Base-by-base conservation (phyloP, 2,888 invertebrate genomes). In the Pasiphila rectangulata region DNA sequence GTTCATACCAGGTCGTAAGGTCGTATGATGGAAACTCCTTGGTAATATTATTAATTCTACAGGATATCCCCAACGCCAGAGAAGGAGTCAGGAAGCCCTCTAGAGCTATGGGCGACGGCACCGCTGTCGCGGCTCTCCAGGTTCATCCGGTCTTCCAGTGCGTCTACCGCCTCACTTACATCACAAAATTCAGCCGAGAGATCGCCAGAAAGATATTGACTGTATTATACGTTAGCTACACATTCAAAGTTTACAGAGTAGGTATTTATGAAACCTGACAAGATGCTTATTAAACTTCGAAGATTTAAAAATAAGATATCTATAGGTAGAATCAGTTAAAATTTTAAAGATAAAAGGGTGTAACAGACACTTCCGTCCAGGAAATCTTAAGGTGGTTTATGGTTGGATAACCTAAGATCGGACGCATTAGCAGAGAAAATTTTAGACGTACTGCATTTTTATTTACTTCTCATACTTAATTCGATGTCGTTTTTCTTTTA, bases 31-130 rank as follows among this genome's bases (percentile, higher is more conserved):
- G n/a, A 4, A 20, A 20, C 7, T 4, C 1, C 7, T 20, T 4
- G 20, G 20, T 2, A 20, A 20, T 6, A 20, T 20, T 4, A 20
- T 4, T 20, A 20, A 9, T 42, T 46, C 57, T 50, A 1, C 61
- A 87, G 87, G 49, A 69, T 88, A 41, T 84, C 85, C 2, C 87
- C 72, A 12, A 54, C 56, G 1, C 64, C 82, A 10, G 72, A 74
- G 1, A 61, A 66, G 0, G 75, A 76, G 24, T 40, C 73, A 2
- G 77, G 76, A 9, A 86, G 83, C 46, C 87, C 86, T 0, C 59
- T 88, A 32, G 78, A 84, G 56, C 87, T 77, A 0, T 88, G 87
- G 88, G 88, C 88, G 4, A 87, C 88, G 1, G 86, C 86, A 0
- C 72, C 83, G 0, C 64, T 88, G 10, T 82, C 84, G 0, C 66